These are phyloP conservation scores for Ptiloglossa arizonensis DNA, from an alignment of 1,140 invertebrate species.

Conservation along the genomic window DNA sequence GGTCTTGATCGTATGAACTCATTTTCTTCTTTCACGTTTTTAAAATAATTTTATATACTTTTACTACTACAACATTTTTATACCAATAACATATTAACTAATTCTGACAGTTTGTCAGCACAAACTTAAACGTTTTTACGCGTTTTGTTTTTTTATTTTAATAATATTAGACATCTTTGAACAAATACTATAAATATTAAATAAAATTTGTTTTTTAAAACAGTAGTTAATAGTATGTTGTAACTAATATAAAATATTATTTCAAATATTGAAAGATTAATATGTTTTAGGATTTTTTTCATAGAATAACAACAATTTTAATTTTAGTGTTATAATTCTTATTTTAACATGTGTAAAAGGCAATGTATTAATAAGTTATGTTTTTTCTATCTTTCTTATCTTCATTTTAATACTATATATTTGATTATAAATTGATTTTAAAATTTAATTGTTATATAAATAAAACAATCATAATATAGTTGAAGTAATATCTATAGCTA, in stretches of 20 bases:
- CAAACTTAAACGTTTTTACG: not conserved
- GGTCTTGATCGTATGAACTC: constrained; percentile 74
- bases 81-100: constrained; percentile 2
- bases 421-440: not conserved
- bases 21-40: constrained; percentile 7
- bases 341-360: not conserved
- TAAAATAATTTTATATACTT: constrained; percentile 20
- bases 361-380: not conserved
- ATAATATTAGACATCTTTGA: not conserved
- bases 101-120: not conserved
- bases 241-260: too few species aligned
- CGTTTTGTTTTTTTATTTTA: not conserved
- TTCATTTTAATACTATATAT: not conserved
- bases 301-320: too few species aligned
- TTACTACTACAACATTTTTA: not conserved
- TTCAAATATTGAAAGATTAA: too few species aligned
- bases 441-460: not conserved
- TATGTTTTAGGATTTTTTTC: too few species aligned
- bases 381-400: not conserved
- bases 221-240: too few species aligned
- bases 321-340: not conserved
- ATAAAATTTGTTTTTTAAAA: constrained; percentile 1
- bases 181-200: not conserved
- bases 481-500: constrained; percentile 57
- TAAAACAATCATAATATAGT: constrained; percentile 9